Conservation (phyloP, 92 coral and sea anemone species). For the Palythoa grandis region DNA sequence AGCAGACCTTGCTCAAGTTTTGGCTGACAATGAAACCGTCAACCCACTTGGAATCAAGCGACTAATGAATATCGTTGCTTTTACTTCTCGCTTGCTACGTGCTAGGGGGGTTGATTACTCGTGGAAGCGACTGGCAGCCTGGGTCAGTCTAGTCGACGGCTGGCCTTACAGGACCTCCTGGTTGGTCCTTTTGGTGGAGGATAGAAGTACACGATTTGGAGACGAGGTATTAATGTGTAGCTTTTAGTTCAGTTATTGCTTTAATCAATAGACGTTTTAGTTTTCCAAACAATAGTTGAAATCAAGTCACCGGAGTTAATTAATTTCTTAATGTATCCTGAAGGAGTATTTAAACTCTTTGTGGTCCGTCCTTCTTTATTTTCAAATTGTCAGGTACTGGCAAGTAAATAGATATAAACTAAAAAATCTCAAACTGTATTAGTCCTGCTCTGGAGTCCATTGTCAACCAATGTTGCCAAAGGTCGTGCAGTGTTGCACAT, state of each 20-base stretch:
- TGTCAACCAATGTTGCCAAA: no score
- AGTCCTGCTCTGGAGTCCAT: no score
- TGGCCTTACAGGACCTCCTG: conserved; percentile 99
- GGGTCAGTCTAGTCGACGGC: conserved; percentile 97
- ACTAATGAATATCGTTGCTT: conserved; percentile 86
- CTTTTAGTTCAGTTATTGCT: background rate
- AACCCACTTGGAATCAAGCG: conserved; percentile 98
- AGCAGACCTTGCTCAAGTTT: conserved; percentile 95
- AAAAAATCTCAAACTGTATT: no score
- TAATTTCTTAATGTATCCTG: no score
- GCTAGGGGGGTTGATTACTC: conserved; percentile 89
- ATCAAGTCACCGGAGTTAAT: no score
- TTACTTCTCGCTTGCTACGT: conserved; percentile 96
- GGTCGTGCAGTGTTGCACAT: no score
- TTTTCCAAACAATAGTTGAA: no score
- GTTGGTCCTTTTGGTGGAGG: conserved; percentile 92
- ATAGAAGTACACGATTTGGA: conserved; percentile 71
- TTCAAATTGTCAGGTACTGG: no score
- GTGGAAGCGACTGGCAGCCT: conserved; percentile 97
- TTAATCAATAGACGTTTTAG: no score
- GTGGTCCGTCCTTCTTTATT: no score
- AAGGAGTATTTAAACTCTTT: no score
- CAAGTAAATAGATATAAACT: no score
- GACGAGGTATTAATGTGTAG: conserved; percentile 46
- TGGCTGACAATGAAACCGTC: conserved; percentile 96